Evolutionary conservation across 2,797 vertebrate species (phyloP), one percentile per base, ranked within the genome.

Genomic region (Falco peregrinus): DNA sequence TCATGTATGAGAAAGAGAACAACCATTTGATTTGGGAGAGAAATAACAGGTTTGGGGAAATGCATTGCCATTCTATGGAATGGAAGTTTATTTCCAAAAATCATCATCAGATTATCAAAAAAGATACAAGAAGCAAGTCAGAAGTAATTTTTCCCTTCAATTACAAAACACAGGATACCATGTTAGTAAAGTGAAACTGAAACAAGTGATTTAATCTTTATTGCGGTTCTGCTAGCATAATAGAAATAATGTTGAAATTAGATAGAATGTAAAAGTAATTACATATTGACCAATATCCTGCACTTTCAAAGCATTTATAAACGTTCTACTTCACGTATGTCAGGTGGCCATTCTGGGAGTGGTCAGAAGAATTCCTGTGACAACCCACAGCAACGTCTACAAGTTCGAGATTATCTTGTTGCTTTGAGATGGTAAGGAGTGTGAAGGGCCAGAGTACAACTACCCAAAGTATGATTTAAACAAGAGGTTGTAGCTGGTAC

Each of bases 31-130:
- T 95, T 89, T 94, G 41, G 54, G 65, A 95, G 74, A 74, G 20
- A 89, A 57, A 63, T 86, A 96, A 89, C 35, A 92, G 84, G 24
- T 64, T 63, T 95, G 84, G 48, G 71, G 79, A 96, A 95, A 96
- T 74, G 37, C 9, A 45, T 78, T 95, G 22, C 31, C 19, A 21
- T 71, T 82, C 24, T 31, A 24, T 61, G 48, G 61, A 71, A 86
- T 37, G 29, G 20, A 88, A 90, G 28, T 48, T 48, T 16, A 37
- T 79, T 86, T 67, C 35, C 16, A 9, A 41, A 65, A 79, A 59
- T 92, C 13, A 11, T 80, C 11, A 37, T 69, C 33, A 56, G 24
- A 39, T 43, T 89, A 57, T 95, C 56, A 79, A 45, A 89, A 83
- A 75, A 10, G 39, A 39, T 73, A 56, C 7, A 75, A 63, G 37